phyloP scores from a whole-genome alignment of 2,113 vertebrate species.

The Rana temporaria region DNA sequence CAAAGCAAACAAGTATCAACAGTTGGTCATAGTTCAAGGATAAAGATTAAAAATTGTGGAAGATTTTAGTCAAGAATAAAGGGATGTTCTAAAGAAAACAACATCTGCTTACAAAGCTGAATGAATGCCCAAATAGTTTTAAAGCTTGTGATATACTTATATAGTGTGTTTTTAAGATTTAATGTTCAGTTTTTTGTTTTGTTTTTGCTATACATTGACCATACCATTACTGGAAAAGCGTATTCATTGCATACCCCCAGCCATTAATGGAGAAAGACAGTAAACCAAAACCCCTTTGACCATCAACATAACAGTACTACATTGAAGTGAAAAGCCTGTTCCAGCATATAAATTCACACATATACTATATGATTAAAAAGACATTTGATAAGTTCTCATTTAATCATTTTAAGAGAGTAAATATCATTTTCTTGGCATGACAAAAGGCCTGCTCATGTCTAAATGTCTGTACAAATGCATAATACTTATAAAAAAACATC shows the following conservation, averaged over 20 bases:
- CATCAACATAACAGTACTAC: no score
- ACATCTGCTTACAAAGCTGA: slow-evolving; percentile 37
- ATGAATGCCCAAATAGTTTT: slow-evolving; percentile 44
- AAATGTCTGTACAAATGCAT: no score
- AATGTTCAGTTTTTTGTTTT: background rate
- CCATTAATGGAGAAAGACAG: background rate
- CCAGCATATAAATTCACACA: no score
- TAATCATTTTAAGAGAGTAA: no score
- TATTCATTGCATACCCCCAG: background rate
- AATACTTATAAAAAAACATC: no score
- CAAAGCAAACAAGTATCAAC: slow-evolving; percentile 29
- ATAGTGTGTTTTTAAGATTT: slow-evolving; percentile 31
- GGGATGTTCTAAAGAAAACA: slow-evolving; percentile 38
- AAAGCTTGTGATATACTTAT: slow-evolving; percentile 28
- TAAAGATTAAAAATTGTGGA: slow-evolving; percentile 33
- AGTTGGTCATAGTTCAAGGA: slow-evolving; percentile 45
- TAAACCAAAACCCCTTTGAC: background rate
- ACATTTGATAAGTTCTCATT: no score
- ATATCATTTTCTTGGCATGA: no score
- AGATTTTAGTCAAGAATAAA: slow-evolving; percentile 18
- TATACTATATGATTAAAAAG: no score
- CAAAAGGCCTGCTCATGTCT: no score
- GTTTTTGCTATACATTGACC: slow-evolving; percentile 1
- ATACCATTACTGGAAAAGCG: background rate
- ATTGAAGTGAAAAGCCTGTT: no score